A percentile compares a stretch with the other conserved stretches of the same genome.
Conservation (phyloP, 2,113 vertebrate species). For the Cinclus mexicanus region DNA sequence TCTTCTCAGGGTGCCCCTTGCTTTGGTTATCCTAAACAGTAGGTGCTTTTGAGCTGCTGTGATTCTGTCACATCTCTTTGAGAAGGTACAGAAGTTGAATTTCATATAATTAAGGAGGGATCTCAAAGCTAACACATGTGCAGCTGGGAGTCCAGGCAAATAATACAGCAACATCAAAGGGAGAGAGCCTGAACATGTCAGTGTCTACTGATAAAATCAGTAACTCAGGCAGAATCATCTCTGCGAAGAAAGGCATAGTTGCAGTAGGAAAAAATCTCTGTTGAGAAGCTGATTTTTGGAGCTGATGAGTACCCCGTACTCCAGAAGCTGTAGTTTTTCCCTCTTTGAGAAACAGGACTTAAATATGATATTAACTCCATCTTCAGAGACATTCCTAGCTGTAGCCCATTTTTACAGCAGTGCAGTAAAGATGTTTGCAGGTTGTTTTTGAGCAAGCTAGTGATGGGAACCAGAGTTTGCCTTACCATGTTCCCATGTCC, state of each 20-base stretch:
- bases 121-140: background rate
- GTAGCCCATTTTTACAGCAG: background rate
- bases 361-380: background rate
- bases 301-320: background rate
- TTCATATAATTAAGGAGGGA: constrained; percentile 23
- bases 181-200: background rate
- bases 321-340: background rate
- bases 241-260: background rate
- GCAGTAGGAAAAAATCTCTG: background rate
- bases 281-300: background rate
- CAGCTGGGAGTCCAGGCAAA: constrained; percentile 14
- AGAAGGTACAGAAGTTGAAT: background rate
- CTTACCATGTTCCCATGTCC: rapidly evolving
- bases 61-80: background rate
- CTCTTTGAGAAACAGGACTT: background rate
- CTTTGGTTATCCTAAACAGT: background rate
- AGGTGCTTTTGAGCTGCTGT: background rate
- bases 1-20: background rate
- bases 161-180: constrained; percentile 4
- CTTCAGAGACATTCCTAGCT: background rate
- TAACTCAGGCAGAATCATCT: background rate
- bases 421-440: background rate
- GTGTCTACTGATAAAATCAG: constrained; percentile 31
- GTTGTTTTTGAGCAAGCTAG: background rate
- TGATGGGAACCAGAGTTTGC: background rate